Percentiles rank a stretch among this genome's conserved stretches.
phyloP scores from a whole-genome alignment of 2,888 invertebrate genomes.

The Phortica okadai region DNA sequence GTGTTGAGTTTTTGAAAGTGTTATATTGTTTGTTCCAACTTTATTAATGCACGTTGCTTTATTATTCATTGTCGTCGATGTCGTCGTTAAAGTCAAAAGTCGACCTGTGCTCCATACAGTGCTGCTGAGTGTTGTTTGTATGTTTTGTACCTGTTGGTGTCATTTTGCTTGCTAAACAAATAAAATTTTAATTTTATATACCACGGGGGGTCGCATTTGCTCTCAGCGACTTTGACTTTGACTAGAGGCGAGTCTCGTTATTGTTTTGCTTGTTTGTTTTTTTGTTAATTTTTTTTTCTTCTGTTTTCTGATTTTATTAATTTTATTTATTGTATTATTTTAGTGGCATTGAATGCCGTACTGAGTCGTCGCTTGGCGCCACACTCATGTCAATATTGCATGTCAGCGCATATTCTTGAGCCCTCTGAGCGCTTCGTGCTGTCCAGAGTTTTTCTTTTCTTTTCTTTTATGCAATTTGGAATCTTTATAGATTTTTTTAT shows the following conservation, averaged over 20 bases:
- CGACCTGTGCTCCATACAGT: background rate
- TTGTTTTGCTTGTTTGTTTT: background rate
- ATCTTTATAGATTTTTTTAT: slow-evolving; percentile 53
- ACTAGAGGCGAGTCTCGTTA: slow-evolving; percentile 1
- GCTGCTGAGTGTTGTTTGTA: background rate
- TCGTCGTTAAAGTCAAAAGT: background rate
- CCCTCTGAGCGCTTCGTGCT: too few relatives aligned
- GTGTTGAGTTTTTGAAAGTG: slow-evolving; percentile 56
- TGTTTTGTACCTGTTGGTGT: slow-evolving; percentile 53
- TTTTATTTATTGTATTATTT: slow-evolving; percentile 10
- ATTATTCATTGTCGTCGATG: slow-evolving; percentile 15
- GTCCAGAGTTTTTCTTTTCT: background rate
- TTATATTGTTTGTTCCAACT: slow-evolving; percentile 67
- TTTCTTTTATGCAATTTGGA: background rate
- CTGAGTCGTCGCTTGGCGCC: slow-evolving; percentile 8
- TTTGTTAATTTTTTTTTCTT: slow-evolving; percentile 17
- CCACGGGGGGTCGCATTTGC: slow-evolving; percentile 58
- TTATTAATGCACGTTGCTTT: slow-evolving; percentile 60
- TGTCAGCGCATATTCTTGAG: slow-evolving; percentile 1
- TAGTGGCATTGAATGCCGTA: background rate
- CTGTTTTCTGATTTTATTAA: slow-evolving; percentile 18
- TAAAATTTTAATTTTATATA: slow-evolving; percentile 66
- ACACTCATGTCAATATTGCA: slow-evolving; percentile 15
- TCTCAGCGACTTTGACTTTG: background rate
- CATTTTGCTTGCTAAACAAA: slow-evolving; percentile 62